phyloP scores from a whole-genome alignment of 2,113 vertebrate genomes.

The Psephotus haematonotus region DNA sequence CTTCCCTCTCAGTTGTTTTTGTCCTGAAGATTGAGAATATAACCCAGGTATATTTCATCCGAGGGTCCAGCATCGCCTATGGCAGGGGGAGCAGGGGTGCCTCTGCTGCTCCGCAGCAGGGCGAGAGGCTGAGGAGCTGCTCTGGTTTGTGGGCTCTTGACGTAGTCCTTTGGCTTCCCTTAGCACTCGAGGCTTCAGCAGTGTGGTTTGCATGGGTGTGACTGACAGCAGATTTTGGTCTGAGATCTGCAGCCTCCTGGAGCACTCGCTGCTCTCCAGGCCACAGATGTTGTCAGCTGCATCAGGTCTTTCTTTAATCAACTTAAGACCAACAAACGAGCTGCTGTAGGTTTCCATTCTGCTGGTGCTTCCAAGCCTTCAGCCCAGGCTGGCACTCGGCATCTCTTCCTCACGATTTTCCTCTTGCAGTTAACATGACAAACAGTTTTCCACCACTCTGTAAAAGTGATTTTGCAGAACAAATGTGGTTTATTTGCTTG shows the following conservation, averaged over 20 bases:
- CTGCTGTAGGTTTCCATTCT: neutral
- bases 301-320: neutral
- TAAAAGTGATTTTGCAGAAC: neutral
- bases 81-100: neutral
- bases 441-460: neutral
- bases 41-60: neutral
- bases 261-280: neutral
- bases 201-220: conserved; percentile 46
- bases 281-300: neutral
- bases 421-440: neutral
- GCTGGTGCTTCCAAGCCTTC: neutral
- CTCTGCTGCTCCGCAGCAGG: neutral
- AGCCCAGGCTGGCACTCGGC: neutral
- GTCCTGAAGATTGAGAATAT: neutral
- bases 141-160: neutral
- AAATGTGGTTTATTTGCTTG: neutral
- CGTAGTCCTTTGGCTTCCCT: neutral
- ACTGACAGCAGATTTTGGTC: conserved; percentile 19
- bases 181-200: neutral
- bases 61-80: neutral
- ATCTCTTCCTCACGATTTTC: neutral
- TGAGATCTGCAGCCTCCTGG: conserved; percentile 20
- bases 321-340: neutral
- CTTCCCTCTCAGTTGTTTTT: neutral
- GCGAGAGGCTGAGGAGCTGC: neutral